Percentiles rank a stretch among this genome's conserved stretches.
phyloP scores from a whole-genome alignment of 2,888 invertebrate species.

The Dendrolimus pini region DNA sequence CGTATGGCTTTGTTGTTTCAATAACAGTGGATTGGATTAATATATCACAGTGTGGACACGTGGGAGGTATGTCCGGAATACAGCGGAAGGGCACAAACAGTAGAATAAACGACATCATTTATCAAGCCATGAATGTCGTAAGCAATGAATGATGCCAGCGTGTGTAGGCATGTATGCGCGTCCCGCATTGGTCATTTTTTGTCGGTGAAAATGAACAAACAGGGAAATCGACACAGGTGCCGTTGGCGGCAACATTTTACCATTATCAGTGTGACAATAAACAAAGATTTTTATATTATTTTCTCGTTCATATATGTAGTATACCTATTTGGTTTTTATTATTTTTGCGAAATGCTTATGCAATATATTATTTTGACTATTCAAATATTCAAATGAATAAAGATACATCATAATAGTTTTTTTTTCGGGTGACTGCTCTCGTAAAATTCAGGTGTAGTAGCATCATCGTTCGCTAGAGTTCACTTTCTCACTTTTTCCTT shows the following conservation, averaged over 20 bases:
- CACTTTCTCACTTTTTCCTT: too few relatives aligned
- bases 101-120: constrained; percentile 36
- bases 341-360: too few relatives aligned
- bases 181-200: constrained; percentile 4
- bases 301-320: constrained; percentile 8
- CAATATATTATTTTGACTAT: too few relatives aligned
- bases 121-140: constrained; percentile 26
- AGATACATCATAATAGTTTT: too few relatives aligned
- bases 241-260: constrained; percentile 30
- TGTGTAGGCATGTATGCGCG: constrained; percentile 11
- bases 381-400: too few relatives aligned
- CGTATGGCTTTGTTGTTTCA: constrained; percentile 8
- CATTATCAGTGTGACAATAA: constrained; percentile 22
- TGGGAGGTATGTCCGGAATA: constrained; percentile 15
- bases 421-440: too few relatives aligned
- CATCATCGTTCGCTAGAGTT: too few relatives aligned
- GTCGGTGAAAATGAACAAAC: constrained; percentile 22
- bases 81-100: constrained; percentile 5
- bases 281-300: constrained; percentile 18
- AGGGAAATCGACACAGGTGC: constrained; percentile 33
- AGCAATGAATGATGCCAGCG: constrained; percentile 30
- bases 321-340: constrained; percentile 1
- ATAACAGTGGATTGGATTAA: constrained; percentile 16
- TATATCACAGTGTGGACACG: constrained; percentile 25
- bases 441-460: too few relatives aligned